Percentiles rank a stretch among this genome's conserved stretches.
Evolutionary conservation across 2,797 vertebrate species (phyloP).

Genomic region (Lithobates sylvaticus): DNA sequence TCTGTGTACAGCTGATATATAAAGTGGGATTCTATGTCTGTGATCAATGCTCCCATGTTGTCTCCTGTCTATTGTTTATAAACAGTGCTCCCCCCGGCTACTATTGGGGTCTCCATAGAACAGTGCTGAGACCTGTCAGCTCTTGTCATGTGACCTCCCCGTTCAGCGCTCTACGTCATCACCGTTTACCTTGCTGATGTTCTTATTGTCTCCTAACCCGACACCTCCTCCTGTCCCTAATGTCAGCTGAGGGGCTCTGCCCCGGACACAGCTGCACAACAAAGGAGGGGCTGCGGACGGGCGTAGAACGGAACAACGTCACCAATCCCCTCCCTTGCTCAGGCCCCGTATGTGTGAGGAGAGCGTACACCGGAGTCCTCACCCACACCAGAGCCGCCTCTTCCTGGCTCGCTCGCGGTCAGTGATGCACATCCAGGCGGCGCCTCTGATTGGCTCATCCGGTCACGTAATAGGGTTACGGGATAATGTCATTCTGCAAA

Average conservation of each 20-base stretch:
- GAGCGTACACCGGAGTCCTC: background rate
- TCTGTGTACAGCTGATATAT: no score
- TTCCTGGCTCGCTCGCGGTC: background rate
- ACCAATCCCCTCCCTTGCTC: constrained; percentile 5
- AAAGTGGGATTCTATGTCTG: no score
- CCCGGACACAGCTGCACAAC: constrained; percentile 53
- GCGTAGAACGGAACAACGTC: constrained; percentile 45
- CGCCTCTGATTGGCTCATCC: background rate
- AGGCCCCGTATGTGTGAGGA: background rate
- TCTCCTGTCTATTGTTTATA: no score
- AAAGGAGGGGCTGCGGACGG: constrained; percentile 13
- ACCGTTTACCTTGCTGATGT: constrained; percentile 25
- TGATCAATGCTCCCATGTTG: no score
- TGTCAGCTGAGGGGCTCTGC: constrained; percentile 25
- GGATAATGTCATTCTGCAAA: background rate
- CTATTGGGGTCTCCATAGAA: background rate
- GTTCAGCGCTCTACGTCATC: background rate
- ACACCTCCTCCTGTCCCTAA: constrained; percentile 9
- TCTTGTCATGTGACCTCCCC: background rate
- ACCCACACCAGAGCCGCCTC: background rate
- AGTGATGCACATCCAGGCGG: background rate
- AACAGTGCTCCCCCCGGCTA: no score
- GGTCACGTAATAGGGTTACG: background rate
- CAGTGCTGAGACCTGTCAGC: no score
- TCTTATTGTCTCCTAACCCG: constrained; percentile 18